A percentile compares a stretch with the other conserved stretches of the same genome.
Evolutionary conservation across 2,113 vertebrate genomes (phyloP).

Genomic region (Aptenodytes forsteri): DNA sequence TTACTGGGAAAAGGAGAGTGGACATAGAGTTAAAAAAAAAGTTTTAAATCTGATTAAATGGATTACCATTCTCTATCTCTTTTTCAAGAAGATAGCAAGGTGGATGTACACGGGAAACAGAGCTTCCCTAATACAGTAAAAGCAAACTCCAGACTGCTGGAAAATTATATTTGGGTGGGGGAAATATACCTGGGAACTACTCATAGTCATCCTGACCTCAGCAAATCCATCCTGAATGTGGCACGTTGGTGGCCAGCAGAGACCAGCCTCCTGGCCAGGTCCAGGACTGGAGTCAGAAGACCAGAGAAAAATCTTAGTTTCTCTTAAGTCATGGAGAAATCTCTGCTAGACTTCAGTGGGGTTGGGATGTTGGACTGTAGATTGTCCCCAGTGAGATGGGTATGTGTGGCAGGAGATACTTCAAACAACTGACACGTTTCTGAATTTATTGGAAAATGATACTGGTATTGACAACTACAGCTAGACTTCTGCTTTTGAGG

Average conservation of each 20-base stretch:
- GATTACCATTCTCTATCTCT: not conserved
- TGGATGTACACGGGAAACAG: not conserved
- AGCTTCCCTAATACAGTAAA: not conserved
- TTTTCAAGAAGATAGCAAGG: not conserved
- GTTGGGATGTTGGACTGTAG: not conserved
- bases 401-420: not conserved
- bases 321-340: not conserved
- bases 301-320: not conserved
- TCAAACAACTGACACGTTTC: not conserved
- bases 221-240: not conserved
- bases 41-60: not conserved
- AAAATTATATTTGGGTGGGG: not conserved
- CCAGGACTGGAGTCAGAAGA: not conserved
- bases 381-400: not conserved
- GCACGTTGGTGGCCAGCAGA: fast-evolving
- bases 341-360: not conserved
- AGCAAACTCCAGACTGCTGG: not conserved
- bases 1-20: not conserved
- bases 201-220: not conserved
- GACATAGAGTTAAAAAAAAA: not conserved
- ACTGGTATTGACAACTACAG: not conserved
- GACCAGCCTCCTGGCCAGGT: not conserved
- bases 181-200: not conserved
- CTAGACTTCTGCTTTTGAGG: not conserved
- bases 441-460: not conserved